Evolutionary conservation across 2,113 vertebrate genomes (phyloP).

Genomic region (Pampusana beccarii): DNA sequence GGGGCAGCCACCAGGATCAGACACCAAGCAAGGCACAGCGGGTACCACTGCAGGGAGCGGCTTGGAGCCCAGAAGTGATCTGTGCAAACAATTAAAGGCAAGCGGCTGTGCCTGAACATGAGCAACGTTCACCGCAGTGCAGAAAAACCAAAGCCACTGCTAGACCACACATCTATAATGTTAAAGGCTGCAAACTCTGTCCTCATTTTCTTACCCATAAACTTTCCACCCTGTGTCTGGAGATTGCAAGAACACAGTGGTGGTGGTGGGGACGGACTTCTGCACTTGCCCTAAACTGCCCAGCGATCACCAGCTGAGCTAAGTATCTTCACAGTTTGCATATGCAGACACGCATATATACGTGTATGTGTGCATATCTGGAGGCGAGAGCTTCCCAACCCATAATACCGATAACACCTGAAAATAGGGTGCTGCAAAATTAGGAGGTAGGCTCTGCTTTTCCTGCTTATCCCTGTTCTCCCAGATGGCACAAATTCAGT

Average conservation of each 20-base stretch:
- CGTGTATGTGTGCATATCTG: too few species aligned
- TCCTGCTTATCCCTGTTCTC: neutral
- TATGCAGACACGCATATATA: too few species aligned
- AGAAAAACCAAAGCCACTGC: neutral
- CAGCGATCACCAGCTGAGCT: neutral
- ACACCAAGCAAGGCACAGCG: neutral
- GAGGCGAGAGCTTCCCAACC: neutral
- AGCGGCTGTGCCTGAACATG: neutral
- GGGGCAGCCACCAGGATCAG: neutral
- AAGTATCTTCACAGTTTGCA: neutral
- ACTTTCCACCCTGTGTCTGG: neutral
- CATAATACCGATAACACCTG: neutral
- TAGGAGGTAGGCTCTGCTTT: neutral
- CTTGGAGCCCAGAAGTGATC: neutral
- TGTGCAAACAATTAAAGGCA: neutral
- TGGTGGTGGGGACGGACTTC: neutral
- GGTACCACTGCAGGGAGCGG: neutral
- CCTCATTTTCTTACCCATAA: neutral
- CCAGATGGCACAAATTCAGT: neutral
- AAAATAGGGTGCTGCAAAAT: neutral
- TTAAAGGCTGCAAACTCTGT: neutral
- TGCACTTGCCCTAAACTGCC: neutral
- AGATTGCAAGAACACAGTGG: neutral
- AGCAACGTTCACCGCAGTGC: neutral
- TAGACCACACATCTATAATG: fast-evolving